phyloP scores from a whole-genome alignment of 2,888 invertebrate genomes.

The Lomographa bimaculata region DNA sequence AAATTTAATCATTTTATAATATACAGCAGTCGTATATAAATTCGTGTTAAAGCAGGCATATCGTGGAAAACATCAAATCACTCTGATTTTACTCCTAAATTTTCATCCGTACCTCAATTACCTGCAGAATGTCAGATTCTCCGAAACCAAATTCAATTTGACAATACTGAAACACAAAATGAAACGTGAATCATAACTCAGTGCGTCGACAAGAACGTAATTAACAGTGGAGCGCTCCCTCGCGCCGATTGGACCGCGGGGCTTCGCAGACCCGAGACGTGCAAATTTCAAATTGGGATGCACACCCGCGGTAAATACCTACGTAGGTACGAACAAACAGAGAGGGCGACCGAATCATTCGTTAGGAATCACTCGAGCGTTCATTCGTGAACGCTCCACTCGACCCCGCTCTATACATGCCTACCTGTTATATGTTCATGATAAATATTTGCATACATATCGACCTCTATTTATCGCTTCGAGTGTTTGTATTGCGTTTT shows the following conservation, averaged over 20 bases:
- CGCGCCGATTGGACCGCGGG: constrained; percentile 54
- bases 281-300: constrained; percentile 70
- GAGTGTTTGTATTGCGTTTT: constrained; percentile 39
- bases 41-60: too few species aligned
- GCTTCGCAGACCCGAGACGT: constrained; percentile 48
- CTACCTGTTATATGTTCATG: constrained; percentile 72
- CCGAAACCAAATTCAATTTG: constrained; percentile 39
- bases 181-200: constrained; percentile 56
- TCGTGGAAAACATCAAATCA: too few species aligned
- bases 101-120: constrained; percentile 9
- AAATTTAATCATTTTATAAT: too few species aligned
- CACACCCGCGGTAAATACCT: constrained; percentile 59
- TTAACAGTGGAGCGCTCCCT: constrained; percentile 59
- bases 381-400: constrained; percentile 71
- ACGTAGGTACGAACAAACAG: constrained; percentile 43
- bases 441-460: constrained; percentile 81
- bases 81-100: constrained; percentile 1
- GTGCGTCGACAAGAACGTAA: constrained; percentile 69
- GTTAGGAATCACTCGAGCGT: constrained; percentile 76
- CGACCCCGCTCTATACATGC: constrained; percentile 49
- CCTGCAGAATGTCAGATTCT: constrained; percentile 17
- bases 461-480: constrained; percentile 41
- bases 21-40: too few species aligned
- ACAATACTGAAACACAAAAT: constrained; percentile 43
- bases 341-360: constrained; percentile 61